Base-by-base conservation (phyloP, 2,888 invertebrate genomes). In the Epicampocera succincta region DNA sequence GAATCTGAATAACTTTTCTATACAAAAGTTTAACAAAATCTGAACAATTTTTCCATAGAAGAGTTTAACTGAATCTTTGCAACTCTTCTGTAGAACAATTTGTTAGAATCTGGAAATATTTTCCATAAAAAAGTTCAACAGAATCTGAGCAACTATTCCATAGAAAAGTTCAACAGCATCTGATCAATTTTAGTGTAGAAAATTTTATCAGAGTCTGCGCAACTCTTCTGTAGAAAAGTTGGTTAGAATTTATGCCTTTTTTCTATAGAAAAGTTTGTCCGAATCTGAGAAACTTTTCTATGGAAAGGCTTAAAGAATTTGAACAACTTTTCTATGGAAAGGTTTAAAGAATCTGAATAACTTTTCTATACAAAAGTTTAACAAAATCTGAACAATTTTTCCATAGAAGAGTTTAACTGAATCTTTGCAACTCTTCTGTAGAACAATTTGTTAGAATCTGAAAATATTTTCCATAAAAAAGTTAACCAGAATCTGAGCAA, bases 291-390 rank as follows among this genome's bases (percentile, higher is more conserved):
- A 46, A 8, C 5, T 29, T 29, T 46, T 46, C 15, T 17, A 29
- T 11, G 13, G 17, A 33, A 33, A 46, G 25, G 0, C 13, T 38
- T 0, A 38, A 11, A 38, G 38, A 38, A 2, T 40, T 2, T 58
- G 58, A 58, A 5, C 1, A 40, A 58, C 15, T 46, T 61, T 29
- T 46, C 29, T 11, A 17, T 48, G 17, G 17, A 33, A 63, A 48
- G 17, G 5, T 48, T 48, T 0, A 2, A 6, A 48, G 8, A 48
- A 1, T 48, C 48, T 15, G 12, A 38, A 12, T 0, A 38, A 33
- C 15, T 44, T 61, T 61, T 44, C 15, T 15, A 6, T 12, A 29
- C 25, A 42, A 44, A 44, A 44, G 5, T 44, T 61, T 0, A 0
- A 9, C 21, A 42, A n/a, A 42, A 1, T 11, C 25, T 44, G 61